Evolutionary conservation across 2,888 invertebrate genomes (phyloP).

Genomic region (Choreutis nemorana): DNA sequence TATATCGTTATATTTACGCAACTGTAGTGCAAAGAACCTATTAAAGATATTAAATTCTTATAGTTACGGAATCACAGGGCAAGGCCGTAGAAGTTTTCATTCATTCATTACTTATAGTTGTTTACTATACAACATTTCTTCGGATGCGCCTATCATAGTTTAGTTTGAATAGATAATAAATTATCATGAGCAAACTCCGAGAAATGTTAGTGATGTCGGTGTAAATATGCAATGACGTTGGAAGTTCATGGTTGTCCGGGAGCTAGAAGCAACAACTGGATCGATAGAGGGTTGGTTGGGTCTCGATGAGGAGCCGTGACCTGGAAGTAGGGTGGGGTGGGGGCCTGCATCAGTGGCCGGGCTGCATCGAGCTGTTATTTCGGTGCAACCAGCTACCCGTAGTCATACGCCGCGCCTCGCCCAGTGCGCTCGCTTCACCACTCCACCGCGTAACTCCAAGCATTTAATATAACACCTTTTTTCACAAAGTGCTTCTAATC

Average conservation of each 20-base stretch:
- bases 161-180: too few relatives aligned
- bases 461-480: background rate
- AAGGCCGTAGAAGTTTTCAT: too few relatives aligned
- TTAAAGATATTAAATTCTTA: too few relatives aligned
- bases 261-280: slow-evolving; percentile 51
- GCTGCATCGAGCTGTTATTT: slow-evolving; percentile 62
- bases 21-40: too few relatives aligned
- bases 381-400: slow-evolving; percentile 51
- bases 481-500: background rate
- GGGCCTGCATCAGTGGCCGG: slow-evolving; percentile 55
- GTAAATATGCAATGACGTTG: too few relatives aligned
- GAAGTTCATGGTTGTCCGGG: slow-evolving; percentile 26
- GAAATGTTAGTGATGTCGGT: too few relatives aligned
- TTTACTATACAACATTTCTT: too few relatives aligned
- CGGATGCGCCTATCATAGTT: too few relatives aligned
- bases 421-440: slow-evolving; percentile 39
- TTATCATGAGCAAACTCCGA: too few relatives aligned
- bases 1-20: too few relatives aligned
- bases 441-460: slow-evolving; percentile 15
- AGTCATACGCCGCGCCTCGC: slow-evolving; percentile 51
- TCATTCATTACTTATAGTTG: too few relatives aligned
- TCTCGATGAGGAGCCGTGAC: slow-evolving; percentile 53
- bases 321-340: slow-evolving; percentile 28
- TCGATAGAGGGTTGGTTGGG: slow-evolving; percentile 39
- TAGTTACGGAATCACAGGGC: too few relatives aligned